Evolutionary conservation across 2,888 invertebrate species (phyloP).

Genomic region (Formica aserva): DNA sequence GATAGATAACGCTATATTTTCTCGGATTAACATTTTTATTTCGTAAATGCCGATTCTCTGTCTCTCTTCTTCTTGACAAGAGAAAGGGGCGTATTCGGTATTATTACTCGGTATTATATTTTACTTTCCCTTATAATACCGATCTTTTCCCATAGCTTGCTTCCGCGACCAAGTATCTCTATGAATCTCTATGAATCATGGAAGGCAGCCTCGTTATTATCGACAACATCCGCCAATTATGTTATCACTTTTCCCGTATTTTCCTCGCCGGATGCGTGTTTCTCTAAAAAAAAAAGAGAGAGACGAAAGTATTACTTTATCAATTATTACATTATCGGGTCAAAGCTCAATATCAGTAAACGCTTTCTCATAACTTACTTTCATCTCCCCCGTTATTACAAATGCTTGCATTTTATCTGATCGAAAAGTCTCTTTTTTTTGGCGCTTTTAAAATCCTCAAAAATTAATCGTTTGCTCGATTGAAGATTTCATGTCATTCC

Average conservation of each 20-base stretch:
- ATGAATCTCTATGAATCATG: slow-evolving; percentile 53
- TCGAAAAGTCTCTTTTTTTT: slow-evolving; percentile 5
- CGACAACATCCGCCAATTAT: slow-evolving; percentile 53
- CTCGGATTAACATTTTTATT: slow-evolving; percentile 18
- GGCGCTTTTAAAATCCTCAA: neutral
- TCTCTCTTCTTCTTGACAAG: neutral
- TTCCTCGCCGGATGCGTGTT: neutral
- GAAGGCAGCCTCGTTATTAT: slow-evolving; percentile 45
- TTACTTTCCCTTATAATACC: slow-evolving; percentile 49
- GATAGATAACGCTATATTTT: slow-evolving; percentile 20
- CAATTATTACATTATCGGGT: slow-evolving; percentile 46
- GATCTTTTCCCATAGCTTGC: slow-evolving; percentile 37
- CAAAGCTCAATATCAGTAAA: slow-evolving; percentile 26
- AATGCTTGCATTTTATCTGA: slow-evolving; percentile 17
- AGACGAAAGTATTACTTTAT: slow-evolving; percentile 3
- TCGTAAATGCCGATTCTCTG: slow-evolving; percentile 13
- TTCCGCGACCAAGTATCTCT: slow-evolving; percentile 55
- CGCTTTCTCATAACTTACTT: slow-evolving; percentile 26
- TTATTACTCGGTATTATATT: neutral
- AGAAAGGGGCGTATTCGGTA: slow-evolving; percentile 37
- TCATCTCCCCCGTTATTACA: slow-evolving; percentile 24
- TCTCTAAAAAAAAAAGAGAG: slow-evolving; percentile 29
- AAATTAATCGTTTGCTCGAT: neutral
- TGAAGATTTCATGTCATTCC: neutral
- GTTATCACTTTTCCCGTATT: slow-evolving; percentile 54